A percentile compares a stretch with the other conserved stretches of the same genome.
phyloP scores from a whole-genome alignment of 2,797 vertebrate species.

The Presbytis comata region DNA sequence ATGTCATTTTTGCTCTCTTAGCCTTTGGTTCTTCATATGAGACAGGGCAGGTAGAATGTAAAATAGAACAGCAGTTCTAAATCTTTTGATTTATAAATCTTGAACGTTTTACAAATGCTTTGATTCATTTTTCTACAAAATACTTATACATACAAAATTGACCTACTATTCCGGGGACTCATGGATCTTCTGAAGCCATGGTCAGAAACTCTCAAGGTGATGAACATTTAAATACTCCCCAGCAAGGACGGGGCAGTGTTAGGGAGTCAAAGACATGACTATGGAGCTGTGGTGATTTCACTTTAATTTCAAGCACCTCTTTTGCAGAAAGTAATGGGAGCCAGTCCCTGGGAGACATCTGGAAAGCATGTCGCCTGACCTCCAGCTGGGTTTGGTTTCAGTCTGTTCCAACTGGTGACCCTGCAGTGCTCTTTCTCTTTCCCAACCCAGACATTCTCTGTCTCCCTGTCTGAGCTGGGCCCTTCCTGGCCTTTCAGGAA shows the following conservation, averaged over 20 bases:
- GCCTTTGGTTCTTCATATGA: not conserved
- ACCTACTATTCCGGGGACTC: not conserved
- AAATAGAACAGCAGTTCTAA: not conserved
- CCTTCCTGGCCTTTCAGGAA: slow-evolving; percentile 69
- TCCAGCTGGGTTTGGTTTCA: slow-evolving; percentile 78
- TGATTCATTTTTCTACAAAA: slow-evolving; percentile 1
- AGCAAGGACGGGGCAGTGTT: not conserved
- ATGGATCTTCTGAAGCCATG: not conserved
- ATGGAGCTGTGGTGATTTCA: not conserved
- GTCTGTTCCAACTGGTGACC: slow-evolving; percentile 82
- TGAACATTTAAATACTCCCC: not conserved
- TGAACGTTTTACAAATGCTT: not conserved
- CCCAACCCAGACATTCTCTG: slow-evolving; percentile 69
- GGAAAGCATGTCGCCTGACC: slow-evolving; percentile 80
- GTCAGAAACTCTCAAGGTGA: not conserved
- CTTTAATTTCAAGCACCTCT: slow-evolving; percentile 46
- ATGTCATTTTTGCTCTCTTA: not conserved
- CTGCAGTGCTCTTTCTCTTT: slow-evolving; percentile 59
- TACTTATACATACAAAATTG: not conserved
- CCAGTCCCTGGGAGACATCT: slow-evolving; percentile 79
- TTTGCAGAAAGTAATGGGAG: slow-evolving; percentile 7
- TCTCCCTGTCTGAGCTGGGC: slow-evolving; percentile 61
- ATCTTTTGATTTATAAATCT: not conserved
- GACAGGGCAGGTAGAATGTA: not conserved
- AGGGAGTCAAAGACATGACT: not conserved